Base-by-base conservation (phyloP, 2,797 vertebrate species). In the Lepus oiostolus region DNA sequence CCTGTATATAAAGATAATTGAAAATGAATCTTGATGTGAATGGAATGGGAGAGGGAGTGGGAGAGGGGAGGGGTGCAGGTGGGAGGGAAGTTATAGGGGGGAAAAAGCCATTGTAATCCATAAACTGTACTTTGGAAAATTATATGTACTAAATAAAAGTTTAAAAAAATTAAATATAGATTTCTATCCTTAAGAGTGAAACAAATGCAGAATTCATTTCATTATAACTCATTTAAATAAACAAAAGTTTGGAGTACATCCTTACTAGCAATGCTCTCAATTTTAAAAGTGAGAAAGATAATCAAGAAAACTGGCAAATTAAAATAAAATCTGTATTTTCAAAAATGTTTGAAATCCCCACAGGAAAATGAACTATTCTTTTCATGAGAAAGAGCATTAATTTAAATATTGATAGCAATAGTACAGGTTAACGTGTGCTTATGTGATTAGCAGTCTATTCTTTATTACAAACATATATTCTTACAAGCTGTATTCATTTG, bases 271-370 rank as follows among this genome's bases (percentile, higher is more conserved):
- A 72, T 60, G 32, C 1, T 28, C 60, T 62, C 7, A n/a, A 93
- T 88, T 95, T 88, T 82, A 87, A 93, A 96, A 90, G 52, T 1
- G 4, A 95, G 26, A 83, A 86, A 62, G 24, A 71, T 82, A 16
- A 86, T 19, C 12, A 74, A 32, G 75, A 85, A 77, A 74, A 77
- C 28, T 12, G 3, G 71, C 82, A 87, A 72, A 77, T 85, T 83
- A 81, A 92, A 82, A 11, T 38, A 82, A 62, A 79, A 67, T 87
- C 32, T 42, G 6, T 35, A 85, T 77, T 90, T 86, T 65, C 28
- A 14, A 54, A 90, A 82, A 81, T 87, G 21, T 72, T 62, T 88
- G 32, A 74, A 58, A 91, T 82, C 80, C 82, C 75, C 70, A 87
- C 82, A 22, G 19, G 14, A 96, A 96, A 97, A 93, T 84, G 8